Evolutionary conservation across 2,888 invertebrate species (phyloP), one percentile per base, ranked within the genome.

Genomic region (Conchocele bisecta): DNA sequence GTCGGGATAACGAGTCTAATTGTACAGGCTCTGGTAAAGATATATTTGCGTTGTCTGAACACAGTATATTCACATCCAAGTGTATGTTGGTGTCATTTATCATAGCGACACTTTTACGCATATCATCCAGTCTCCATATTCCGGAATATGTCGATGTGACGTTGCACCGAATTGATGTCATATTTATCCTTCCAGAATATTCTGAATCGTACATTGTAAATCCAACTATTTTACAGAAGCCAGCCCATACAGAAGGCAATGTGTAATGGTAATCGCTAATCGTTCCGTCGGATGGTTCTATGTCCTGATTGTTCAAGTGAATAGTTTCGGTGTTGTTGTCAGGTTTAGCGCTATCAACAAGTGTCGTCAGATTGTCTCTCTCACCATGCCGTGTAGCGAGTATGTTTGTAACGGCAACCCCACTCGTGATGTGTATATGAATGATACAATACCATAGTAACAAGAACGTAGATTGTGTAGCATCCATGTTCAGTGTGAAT

Each of bases 11-110:
- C 41, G 70, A 66, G 9, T 54, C 31, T 1, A 75, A 71, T 39
- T 82, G 81, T 28, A 81, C 56, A 24, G 83, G 83, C 71, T 75
- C 79, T 0, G 76, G 70, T 0, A 84, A 15, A 9, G 76, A 75
- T 1, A 83, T 61, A 46, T 64, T 74, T 0, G 68, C 60, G 28
- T 31, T 35, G 2, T 57, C 53, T 0, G 22, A 22, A 72, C 83
- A 83, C 3, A 41, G 28, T 3, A 81, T 58, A 11, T 70, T 64
- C 31, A 80, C 60, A 44, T 44, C 54, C 29, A 67, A 76, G 17
- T 53, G 56, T 17, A 56, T 2, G 22, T 37, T 44, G 13, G 60
- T 35, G n/a, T 63, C 31, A 48, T 67, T 54, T 29, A 60, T 60
- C 13, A 15, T 31, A 7, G 41, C 20, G 2, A 65, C 26, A n/a